Conservation (phyloP, 2,113 vertebrate genomes). For the Amia ocellicauda region DNA sequence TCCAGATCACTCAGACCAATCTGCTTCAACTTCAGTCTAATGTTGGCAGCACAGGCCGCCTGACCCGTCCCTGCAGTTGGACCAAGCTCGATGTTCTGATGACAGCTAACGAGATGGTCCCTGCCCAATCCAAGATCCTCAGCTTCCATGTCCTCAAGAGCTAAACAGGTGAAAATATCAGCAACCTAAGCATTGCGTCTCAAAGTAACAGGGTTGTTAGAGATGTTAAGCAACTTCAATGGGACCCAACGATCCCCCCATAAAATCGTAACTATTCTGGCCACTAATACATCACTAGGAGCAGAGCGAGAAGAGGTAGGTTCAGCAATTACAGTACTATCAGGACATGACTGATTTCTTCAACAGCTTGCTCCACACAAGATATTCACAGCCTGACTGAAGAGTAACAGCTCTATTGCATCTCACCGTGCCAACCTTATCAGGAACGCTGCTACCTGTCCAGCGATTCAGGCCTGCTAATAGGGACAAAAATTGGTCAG, state of each 20-base stretch:
- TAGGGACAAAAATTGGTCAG: slow-evolving; percentile 23
- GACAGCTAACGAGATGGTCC: not conserved
- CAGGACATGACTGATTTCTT: slow-evolving; percentile 1
- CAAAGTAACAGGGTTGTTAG: slow-evolving; percentile 16
- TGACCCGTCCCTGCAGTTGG: not conserved
- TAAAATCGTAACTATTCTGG: slow-evolving; percentile 5
- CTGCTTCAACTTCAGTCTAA: not conserved
- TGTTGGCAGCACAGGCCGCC: too few species aligned
- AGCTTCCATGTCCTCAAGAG: slow-evolving; percentile 16
- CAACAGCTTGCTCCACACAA: slow-evolving; percentile 24
- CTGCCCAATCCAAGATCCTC: not conserved
- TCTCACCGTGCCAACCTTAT: slow-evolving; percentile 26
- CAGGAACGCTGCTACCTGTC: slow-evolving; percentile 10
- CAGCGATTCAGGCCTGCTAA: slow-evolving; percentile 21
- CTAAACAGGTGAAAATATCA: slow-evolving; percentile 26
- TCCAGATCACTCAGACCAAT: slow-evolving; percentile 20
- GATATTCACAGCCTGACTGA: slow-evolving; percentile 9
- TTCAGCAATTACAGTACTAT: slow-evolving; percentile 27
- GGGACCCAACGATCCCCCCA: slow-evolving; percentile 29
- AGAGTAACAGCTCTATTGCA: slow-evolving; percentile 17
- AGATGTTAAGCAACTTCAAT: slow-evolving; percentile 22
- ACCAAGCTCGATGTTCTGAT: not conserved
- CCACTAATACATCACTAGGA: slow-evolving; percentile 15
- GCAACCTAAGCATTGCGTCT: slow-evolving; percentile 31
- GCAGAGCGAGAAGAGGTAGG: slow-evolving; percentile 13